phyloP scores from a whole-genome alignment of 2,888 invertebrate species.

The Hydriomena furcata region DNA sequence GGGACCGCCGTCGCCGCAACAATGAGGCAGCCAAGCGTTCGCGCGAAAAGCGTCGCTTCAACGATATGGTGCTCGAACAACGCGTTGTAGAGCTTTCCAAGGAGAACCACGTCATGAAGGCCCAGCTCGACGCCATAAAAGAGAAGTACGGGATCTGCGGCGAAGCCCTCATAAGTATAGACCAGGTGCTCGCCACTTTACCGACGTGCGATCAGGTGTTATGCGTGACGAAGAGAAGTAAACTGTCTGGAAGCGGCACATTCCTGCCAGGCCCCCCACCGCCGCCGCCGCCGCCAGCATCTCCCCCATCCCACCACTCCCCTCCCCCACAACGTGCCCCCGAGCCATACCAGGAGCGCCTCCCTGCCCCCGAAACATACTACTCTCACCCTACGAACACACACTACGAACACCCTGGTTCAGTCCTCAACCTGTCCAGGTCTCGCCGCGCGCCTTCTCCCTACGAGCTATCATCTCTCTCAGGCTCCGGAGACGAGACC shows the following conservation, averaged over 20 bases:
- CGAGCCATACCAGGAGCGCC: conserved; percentile 75
- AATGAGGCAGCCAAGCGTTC: conserved; percentile 98
- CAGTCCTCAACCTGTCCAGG: conserved; percentile 89
- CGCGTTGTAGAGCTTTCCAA: conserved; percentile 96
- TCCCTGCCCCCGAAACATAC: conserved; percentile 75
- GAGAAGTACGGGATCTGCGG: conserved; percentile 96
- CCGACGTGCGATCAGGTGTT: conserved; percentile 93
- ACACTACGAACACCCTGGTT: conserved; percentile 84
- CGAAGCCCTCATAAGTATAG: conserved; percentile 93
- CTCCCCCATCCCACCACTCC: conserved; percentile 75
- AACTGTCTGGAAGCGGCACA: conserved; percentile 71
- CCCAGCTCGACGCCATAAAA: conserved; percentile 95
- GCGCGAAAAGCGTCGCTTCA: conserved; percentile 97
- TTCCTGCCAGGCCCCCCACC: conserved; percentile 78
- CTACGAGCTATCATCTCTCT: conserved; percentile 91
- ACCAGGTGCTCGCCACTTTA: conserved; percentile 93
- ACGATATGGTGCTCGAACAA: conserved; percentile 98
- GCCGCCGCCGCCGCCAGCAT: conserved; percentile 79
- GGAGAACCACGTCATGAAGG: conserved; percentile 97
- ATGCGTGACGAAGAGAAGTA: conserved; percentile 90
- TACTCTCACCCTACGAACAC: conserved; percentile 81
- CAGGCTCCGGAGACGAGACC: conserved; percentile 83
- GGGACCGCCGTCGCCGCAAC: conserved; percentile 97
- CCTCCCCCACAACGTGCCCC: conserved; percentile 83
- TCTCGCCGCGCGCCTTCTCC: conserved; percentile 87